These are phyloP conservation scores for Epinephelus awoara DNA, from an alignment of 2,797 vertebrate species.

Conservation along the genomic window DNA sequence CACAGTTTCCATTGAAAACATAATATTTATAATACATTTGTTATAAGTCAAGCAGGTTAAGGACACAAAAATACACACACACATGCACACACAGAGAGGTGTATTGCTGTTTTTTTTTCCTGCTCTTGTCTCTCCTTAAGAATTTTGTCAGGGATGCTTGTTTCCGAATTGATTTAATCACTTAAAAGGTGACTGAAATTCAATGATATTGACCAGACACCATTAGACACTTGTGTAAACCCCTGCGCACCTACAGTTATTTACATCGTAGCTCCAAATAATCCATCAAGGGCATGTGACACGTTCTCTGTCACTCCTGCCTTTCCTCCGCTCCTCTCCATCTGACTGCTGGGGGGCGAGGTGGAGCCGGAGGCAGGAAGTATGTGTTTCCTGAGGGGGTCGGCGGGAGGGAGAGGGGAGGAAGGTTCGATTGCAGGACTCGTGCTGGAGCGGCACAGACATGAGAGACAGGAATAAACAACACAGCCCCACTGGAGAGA, in stretches of 20 bases:
- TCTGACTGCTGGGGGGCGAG: conserved; percentile 77
- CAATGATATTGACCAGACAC: background rate
- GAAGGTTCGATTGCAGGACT: conserved; percentile 79
- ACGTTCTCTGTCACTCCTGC: background rate
- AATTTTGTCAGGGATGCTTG: background rate
- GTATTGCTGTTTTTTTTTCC: background rate
- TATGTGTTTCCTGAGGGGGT: conserved; percentile 84
- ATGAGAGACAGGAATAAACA: conserved; percentile 86
- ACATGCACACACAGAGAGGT: background rate
- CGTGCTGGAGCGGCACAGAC: conserved; percentile 73
- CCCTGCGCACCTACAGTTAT: background rate
- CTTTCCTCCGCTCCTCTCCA: conserved; percentile 19
- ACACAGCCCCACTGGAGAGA: conserved; percentile 71
- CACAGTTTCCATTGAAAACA: background rate
- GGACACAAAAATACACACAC: background rate
- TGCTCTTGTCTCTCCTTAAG: too few relatives aligned
- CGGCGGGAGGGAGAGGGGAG: conserved; percentile 65
- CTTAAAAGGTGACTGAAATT: background rate
- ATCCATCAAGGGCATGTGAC: conserved; percentile 3
- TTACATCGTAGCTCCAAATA: background rate
- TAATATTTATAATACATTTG: background rate
- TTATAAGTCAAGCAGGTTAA: background rate
- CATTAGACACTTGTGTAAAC: background rate
- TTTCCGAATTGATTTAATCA: background rate
- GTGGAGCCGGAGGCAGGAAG: conserved; percentile 84